Evolutionary conservation across 2,113 vertebrate genomes (phyloP).

Genomic region (Geococcyx californianus): DNA sequence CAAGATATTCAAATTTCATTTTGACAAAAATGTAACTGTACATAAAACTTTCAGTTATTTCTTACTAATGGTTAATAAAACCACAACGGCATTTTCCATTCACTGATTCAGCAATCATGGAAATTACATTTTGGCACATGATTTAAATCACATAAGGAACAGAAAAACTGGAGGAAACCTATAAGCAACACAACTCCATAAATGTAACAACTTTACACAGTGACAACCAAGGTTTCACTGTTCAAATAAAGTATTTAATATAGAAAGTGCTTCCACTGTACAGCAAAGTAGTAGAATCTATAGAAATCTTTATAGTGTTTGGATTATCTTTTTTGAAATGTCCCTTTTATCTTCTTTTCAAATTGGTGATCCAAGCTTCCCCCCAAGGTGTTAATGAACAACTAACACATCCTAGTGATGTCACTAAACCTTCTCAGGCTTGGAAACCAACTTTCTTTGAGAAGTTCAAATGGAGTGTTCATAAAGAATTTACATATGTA

Average conservation of each 20-base stretch:
- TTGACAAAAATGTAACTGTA: conserved; percentile 5
- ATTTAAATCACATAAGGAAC: not conserved
- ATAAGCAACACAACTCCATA: conserved; percentile 72
- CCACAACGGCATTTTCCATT: not conserved
- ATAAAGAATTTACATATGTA: not conserved
- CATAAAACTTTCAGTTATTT: not conserved
- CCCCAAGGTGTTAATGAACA: not conserved
- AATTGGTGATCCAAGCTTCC: not conserved
- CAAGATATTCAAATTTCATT: conserved; percentile 53
- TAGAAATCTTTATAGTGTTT: not conserved
- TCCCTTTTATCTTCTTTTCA: not conserved
- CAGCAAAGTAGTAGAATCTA: not conserved
- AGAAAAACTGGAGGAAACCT: conserved; percentile 21
- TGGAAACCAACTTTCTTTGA: not conserved
- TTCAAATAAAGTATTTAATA: not conserved
- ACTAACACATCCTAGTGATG: not conserved
- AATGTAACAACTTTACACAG: conserved; percentile 66
- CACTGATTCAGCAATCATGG: not conserved
- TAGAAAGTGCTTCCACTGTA: not conserved
- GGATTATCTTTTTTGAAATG: not conserved
- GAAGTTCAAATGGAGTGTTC: not conserved
- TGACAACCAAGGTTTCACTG: not conserved
- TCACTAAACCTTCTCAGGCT: not conserved
- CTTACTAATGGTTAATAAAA: conserved; percentile 1
- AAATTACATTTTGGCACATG: conserved; percentile 19